phyloP scores from a whole-genome alignment of 2,888 invertebrate genomes.

The Cybosia mesomella region DNA sequence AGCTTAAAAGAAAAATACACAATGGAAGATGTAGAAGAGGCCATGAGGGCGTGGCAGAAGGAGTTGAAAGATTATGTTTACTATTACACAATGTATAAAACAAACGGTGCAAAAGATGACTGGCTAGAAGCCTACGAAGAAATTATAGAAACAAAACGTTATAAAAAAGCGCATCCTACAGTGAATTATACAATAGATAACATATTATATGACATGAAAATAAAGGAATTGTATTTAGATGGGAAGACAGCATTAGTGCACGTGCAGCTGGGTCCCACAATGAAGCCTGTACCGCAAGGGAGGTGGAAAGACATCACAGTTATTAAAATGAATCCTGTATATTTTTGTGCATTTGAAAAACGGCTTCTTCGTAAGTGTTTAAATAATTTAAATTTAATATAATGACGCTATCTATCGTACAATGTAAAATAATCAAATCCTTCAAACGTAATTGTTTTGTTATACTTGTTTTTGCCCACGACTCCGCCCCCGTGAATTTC shows the following conservation, averaged over 20 bases:
- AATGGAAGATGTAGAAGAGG: constrained; percentile 43
- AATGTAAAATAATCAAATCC: too few relatives aligned
- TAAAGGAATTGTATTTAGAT: constrained; percentile 72
- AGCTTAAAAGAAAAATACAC: constrained; percentile 51
- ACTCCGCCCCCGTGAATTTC: too few relatives aligned
- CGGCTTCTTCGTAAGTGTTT: constrained; percentile 28
- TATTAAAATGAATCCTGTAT: constrained; percentile 67
- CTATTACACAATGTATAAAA: constrained; percentile 65
- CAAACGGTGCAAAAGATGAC: constrained; percentile 43
- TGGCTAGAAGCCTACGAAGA: constrained; percentile 38
- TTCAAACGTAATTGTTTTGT: too few relatives aligned
- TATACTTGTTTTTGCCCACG: too few relatives aligned
- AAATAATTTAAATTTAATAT: not conserved
- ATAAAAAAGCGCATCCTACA: constrained; percentile 50
- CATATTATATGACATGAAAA: constrained; percentile 55
- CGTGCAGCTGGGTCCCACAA: constrained; percentile 61
- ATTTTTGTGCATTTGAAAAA: constrained; percentile 63
- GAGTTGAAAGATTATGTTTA: constrained; percentile 72
- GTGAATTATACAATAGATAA: constrained; percentile 56
- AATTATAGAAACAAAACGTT: constrained; percentile 52
- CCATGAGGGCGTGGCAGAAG: constrained; percentile 59
- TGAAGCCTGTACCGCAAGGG: constrained; percentile 65
- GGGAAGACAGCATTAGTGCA: constrained; percentile 68
- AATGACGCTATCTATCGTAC: not conserved
- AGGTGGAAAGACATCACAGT: constrained; percentile 66